phyloP scores from a whole-genome alignment of 2,888 invertebrate genomes.

The Stenodera caucasica region DNA sequence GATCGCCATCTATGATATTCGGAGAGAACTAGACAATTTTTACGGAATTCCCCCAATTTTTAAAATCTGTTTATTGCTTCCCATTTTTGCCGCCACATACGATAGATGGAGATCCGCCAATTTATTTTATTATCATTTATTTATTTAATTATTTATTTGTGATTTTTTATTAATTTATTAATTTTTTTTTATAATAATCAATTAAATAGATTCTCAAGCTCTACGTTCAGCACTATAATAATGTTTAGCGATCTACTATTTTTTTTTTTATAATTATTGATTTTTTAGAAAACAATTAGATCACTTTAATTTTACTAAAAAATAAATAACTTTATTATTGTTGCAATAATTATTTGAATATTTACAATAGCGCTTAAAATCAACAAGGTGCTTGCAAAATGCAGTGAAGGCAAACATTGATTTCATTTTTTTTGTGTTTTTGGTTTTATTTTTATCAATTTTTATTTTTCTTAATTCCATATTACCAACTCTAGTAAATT shows the following conservation, averaged over 20 bases:
- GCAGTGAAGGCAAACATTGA: slow-evolving; percentile 54
- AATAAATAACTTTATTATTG: not conserved
- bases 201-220: not conserved
- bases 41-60: too few species aligned
- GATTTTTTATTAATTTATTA: not conserved
- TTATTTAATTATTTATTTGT: not conserved
- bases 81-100: too few species aligned
- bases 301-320: not conserved
- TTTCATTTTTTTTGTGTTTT: slow-evolving; percentile 18
- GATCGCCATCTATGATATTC: not conserved
- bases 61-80: too few species aligned
- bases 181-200: not conserved
- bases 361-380: slow-evolving; percentile 42
- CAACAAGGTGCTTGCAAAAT: slow-evolving; percentile 52
- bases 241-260: not conserved
- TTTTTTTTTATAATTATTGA: too few species aligned
- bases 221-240: not conserved
- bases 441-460: slow-evolving; percentile 5
- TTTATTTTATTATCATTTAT: not conserved
- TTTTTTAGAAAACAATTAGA: not conserved
- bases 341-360: slow-evolving; percentile 21
- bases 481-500: not conserved
- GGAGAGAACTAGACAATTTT: too few species aligned
- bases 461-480: not conserved
- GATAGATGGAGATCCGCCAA: too few species aligned